These are phyloP conservation scores for Sylvicola cinctus DNA, from an alignment of 2,888 invertebrate species.

Conservation along the genomic window DNA sequence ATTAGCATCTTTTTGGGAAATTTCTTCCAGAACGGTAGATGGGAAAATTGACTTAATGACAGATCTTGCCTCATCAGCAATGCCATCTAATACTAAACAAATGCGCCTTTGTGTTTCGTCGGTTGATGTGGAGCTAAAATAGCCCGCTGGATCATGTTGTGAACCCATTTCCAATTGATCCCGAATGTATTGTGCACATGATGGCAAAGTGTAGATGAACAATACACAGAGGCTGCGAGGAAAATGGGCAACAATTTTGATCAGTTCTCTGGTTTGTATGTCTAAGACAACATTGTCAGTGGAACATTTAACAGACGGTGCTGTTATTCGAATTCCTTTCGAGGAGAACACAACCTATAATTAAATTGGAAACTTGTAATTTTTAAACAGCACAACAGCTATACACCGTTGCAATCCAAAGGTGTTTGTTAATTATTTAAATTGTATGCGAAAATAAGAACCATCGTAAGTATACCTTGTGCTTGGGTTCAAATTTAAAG, in stretches of 20 bases:
- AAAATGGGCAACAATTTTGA: slow-evolving; percentile 58
- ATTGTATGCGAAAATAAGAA: too few species aligned
- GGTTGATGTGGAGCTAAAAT: slow-evolving; percentile 37
- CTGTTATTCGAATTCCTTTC: slow-evolving; percentile 37
- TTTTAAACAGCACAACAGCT: slow-evolving; percentile 5
- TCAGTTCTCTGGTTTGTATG: slow-evolving; percentile 46
- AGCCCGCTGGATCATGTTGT: slow-evolving; percentile 23
- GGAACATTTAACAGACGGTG: slow-evolving; percentile 32
- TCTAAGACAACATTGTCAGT: slow-evolving; percentile 36
- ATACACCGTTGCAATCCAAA: too few species aligned
- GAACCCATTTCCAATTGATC: slow-evolving; percentile 42
- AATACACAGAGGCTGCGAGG: slow-evolving; percentile 55
- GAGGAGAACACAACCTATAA: slow-evolving; percentile 32
- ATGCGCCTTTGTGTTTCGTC: slow-evolving; percentile 53
- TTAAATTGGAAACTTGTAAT: slow-evolving; percentile 5
- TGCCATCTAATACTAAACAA: slow-evolving; percentile 47
- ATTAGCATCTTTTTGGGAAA: slow-evolving; percentile 56
- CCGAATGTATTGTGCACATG: slow-evolving; percentile 46
- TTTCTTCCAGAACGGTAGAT: slow-evolving; percentile 39
- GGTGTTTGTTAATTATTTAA: too few species aligned
- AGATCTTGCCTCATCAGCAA: slow-evolving; percentile 42
- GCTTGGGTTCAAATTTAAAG: slow-evolving; percentile 54
- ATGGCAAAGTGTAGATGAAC: slow-evolving; percentile 54
- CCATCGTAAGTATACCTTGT: too few species aligned
- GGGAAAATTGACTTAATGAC: slow-evolving; percentile 42